A percentile compares a stretch with the other conserved stretches of the same genome.
phyloP scores from a whole-genome alignment of 2,888 invertebrate species.

The Pristionchus fissidentatus region DNA sequence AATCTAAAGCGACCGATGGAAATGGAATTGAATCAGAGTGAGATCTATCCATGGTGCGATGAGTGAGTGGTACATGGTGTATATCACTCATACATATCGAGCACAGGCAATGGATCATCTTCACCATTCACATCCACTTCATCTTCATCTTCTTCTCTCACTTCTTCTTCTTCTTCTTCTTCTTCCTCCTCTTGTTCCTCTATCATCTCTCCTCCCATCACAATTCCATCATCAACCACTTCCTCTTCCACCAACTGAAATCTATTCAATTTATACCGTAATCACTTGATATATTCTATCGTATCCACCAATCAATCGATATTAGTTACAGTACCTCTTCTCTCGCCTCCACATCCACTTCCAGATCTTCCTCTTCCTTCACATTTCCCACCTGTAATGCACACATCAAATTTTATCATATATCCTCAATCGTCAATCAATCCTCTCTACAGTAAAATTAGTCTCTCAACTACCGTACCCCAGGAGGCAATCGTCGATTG shows the following conservation, averaged over 20 bases:
- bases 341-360: not conserved
- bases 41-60: not conserved
- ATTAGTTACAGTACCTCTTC: constrained; percentile 4
- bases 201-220: not conserved
- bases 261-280: not conserved
- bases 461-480: constrained; percentile 3
- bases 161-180: not conserved
- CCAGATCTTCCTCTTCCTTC: constrained; percentile 4
- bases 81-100: constrained; percentile 13
- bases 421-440: too few relatives aligned
- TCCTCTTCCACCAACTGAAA: constrained; percentile 15
- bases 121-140: not conserved
- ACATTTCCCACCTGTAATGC: not conserved
- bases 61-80: not conserved
- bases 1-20: constrained; percentile 30
- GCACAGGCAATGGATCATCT: not conserved
- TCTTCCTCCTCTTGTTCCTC: not conserved
- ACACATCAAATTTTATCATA: not conserved
- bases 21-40: not conserved
- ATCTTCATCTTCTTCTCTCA: not conserved
- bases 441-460: too few relatives aligned
- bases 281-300: not conserved
- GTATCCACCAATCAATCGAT: too few relatives aligned
- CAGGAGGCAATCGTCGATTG: constrained; percentile 1
- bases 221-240: constrained; percentile 8